Conservation (phyloP, 2,888 invertebrate species). For the Scaptomyza caliginosa region DNA sequence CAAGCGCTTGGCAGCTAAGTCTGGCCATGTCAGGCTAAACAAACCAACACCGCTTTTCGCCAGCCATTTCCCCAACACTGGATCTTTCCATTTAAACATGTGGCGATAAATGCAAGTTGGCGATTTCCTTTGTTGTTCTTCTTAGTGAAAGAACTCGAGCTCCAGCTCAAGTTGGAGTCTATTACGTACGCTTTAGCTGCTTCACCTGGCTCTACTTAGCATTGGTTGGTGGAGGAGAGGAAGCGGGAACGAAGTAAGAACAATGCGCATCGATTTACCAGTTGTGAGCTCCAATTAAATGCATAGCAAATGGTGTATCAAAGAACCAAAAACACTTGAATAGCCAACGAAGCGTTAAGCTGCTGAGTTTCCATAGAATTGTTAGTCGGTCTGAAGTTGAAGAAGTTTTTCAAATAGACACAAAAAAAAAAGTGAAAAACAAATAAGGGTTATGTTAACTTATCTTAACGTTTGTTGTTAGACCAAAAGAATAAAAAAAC, state of each 20-base stretch:
- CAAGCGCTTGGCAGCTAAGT: constrained; percentile 65
- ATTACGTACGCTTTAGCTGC: constrained; percentile 51
- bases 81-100: constrained; percentile 8
- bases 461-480: neutral
- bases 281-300: constrained; percentile 54
- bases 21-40: constrained; percentile 49
- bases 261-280: constrained; percentile 52
- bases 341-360: constrained; percentile 28
- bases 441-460: neutral
- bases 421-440: neutral
- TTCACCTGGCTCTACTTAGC: constrained; percentile 18
- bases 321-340: constrained; percentile 20
- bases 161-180: constrained; percentile 46
- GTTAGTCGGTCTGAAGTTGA: neutral
- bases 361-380: constrained; percentile 23
- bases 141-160: constrained; percentile 31
- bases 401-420: neutral
- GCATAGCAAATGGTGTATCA: constrained; percentile 48
- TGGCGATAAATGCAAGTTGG: constrained; percentile 73
- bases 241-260: neutral
- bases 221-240: neutral
- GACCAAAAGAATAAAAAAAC: neutral
- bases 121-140: constrained; percentile 71
- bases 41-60: neutral
- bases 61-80: neutral